Evolutionary conservation across 2,113 vertebrate species (phyloP).

Genomic region (Bothrops jararaca): DNA sequence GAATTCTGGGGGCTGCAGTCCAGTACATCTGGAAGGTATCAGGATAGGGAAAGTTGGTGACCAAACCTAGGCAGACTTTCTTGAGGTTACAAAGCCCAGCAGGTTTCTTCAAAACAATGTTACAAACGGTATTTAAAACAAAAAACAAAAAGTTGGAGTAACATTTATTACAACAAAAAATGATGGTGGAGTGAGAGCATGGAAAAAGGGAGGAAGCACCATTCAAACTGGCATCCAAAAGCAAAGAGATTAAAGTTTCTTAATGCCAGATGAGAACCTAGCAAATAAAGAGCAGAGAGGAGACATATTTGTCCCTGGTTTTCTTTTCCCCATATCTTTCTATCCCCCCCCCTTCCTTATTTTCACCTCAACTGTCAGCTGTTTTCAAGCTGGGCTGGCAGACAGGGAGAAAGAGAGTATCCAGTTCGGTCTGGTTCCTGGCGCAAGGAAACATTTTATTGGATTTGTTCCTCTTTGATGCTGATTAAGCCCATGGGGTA

Average conservation of each 20-base stretch:
- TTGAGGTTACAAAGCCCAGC: background rate
- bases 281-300: background rate
- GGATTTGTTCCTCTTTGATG: conserved; percentile 80
- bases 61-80: background rate
- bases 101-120: accelerated
- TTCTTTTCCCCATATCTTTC: conserved; percentile 37
- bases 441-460: conserved; percentile 75
- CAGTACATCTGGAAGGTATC: background rate
- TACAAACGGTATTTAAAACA: background rate
- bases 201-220: conserved; percentile 18
- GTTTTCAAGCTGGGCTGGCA: conserved; percentile 57
- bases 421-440: conserved; percentile 63
- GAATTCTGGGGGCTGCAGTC: background rate
- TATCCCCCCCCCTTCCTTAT: conserved; percentile 59
- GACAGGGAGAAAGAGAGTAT: conserved; percentile 34
- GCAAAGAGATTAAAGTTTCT: conserved; percentile 13
- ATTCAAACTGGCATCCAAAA: conserved; percentile 10
- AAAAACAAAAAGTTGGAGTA: background rate
- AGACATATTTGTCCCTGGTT: conserved; percentile 22
- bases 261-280: conserved; percentile 1
- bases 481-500: conserved; percentile 75
- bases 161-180: background rate
- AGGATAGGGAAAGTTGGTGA: background rate
- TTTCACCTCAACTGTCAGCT: conserved; percentile 60
- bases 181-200: conserved; percentile 29